Evolutionary conservation across 2,888 invertebrate genomes (phyloP), one percentile per base, ranked within the genome.

Genomic region (Tryphoninae sp.): DNA sequence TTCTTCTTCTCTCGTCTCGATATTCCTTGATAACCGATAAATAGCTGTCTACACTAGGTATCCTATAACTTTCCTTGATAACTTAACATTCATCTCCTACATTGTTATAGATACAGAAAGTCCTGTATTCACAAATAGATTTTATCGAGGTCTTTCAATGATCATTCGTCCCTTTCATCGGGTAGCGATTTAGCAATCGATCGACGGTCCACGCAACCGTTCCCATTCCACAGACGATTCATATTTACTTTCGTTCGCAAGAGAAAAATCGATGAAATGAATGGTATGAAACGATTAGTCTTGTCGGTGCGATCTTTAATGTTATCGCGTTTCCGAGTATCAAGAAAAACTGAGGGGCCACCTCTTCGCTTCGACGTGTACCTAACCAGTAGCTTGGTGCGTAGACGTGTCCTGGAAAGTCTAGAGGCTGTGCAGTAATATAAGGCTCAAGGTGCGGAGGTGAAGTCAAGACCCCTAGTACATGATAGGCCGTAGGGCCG

Each of bases 341-440:
- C 58, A 55, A 65, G 40, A 59, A 67, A 65, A 69, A n/a, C 51
- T 4, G 1, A 33, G 33, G 4, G 26, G 0, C 49, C 9, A 11
- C 23, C 22, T 6, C 33, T 1, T 19, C 6, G 55, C 42, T 69
- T 65, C 69, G 62, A 55, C 58, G 61, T 80, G 51, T 67, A 80
- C 76, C 76, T 80, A 77, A 67, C 72, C 77, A 76, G 71, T 51
- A 59, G 45, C 45, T 64, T 22, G 55, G 19, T n/a, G 22, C 13
- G 59, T 49, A 55, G 68, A 62, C 16, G 19, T 2, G 23, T 4
- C 23, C 4, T 7, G 13, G 22, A 42, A n/a, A 78, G 40, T n/a
- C 51, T 4, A 33, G 45, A 51, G 16, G 26, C 16, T 13, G 11
- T n/a, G 40, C 64, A 6, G 51, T 61, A 45, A 61, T 53, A 16